Conservation (phyloP, 2,113 vertebrate genomes). For the Capricornis sumatraensis region DNA sequence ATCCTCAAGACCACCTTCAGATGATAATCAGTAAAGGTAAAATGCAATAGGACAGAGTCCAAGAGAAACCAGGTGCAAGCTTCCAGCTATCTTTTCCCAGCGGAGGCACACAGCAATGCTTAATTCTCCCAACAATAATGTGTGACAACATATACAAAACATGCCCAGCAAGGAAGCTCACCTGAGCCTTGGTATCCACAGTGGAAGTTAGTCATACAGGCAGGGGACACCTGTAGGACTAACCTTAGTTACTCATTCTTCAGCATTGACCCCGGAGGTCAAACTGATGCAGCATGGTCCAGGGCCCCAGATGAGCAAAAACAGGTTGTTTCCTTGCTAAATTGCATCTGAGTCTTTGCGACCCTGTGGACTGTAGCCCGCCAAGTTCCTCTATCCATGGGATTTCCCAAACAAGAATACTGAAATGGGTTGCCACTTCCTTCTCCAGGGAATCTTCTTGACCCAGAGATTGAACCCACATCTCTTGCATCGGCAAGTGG, state of each 20-base stretch:
- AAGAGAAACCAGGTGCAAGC: neutral
- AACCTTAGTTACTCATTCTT: neutral
- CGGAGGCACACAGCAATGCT: neutral
- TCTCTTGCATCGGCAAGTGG: neutral
- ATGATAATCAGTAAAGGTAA: neutral
- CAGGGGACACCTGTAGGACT: neutral
- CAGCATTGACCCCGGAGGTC: neutral
- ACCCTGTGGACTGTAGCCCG: accelerated
- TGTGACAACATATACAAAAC: neutral
- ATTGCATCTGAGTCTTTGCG: neutral
- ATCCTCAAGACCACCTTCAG: neutral
- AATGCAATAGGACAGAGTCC: neutral
- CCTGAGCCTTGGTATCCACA: neutral
- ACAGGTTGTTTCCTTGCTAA: neutral
- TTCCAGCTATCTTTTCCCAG: neutral
- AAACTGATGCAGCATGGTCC: neutral
- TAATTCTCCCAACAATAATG: neutral
- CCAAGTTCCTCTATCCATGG: neutral
- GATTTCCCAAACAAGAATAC: neutral
- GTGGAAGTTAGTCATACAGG: neutral
- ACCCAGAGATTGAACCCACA: neutral
- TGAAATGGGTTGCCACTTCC: neutral
- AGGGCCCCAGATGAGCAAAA: neutral
- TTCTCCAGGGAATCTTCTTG: neutral
- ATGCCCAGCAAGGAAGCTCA: neutral